A percentile compares a stretch with the other conserved stretches of the same genome.
These are phyloP conservation scores for Eledone cirrhosa DNA, from an alignment of 2,888 invertebrate genomes.

Conservation along the genomic window DNA sequence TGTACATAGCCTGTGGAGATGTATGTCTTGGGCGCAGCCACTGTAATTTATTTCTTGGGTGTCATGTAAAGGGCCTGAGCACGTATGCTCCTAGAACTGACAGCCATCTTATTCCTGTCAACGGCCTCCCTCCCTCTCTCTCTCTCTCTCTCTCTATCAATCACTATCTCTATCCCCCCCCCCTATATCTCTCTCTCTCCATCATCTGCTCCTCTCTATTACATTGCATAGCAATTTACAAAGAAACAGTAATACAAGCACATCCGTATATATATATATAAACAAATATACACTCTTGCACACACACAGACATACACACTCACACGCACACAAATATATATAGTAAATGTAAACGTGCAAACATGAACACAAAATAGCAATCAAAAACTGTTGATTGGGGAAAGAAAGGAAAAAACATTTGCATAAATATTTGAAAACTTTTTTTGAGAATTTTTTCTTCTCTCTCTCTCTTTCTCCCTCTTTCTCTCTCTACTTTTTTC, in stretches of 20 bases:
- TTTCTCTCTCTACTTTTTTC: conserved; percentile 1
- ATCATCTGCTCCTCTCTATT: conserved; percentile 24
- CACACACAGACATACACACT: background rate
- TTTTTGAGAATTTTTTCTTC: conserved; percentile 4
- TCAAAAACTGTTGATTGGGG: conserved; percentile 25
- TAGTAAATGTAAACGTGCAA: no score
- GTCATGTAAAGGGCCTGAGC: conserved; percentile 26
- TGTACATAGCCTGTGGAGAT: conserved; percentile 26
- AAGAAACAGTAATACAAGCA: background rate
- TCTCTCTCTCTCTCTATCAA: background rate
- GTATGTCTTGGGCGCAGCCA: conserved; percentile 9
- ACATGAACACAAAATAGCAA: background rate
- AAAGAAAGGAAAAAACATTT: background rate
- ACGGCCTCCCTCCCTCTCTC: background rate
- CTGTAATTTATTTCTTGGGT: conserved; percentile 25
- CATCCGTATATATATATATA: no score
- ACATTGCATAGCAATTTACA: conserved; percentile 2
- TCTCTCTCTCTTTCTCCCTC: background rate
- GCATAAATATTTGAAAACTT: conserved; percentile 17
- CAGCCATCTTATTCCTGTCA: background rate
- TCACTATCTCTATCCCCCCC: no score
- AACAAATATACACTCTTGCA: background rate
- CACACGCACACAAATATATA: background rate
- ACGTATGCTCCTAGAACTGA: background rate
- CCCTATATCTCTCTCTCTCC: conserved; percentile 9